Evolutionary conservation across 2,888 invertebrate species (phyloP).

Genomic region (Reticulitermes lucifugus): DNA sequence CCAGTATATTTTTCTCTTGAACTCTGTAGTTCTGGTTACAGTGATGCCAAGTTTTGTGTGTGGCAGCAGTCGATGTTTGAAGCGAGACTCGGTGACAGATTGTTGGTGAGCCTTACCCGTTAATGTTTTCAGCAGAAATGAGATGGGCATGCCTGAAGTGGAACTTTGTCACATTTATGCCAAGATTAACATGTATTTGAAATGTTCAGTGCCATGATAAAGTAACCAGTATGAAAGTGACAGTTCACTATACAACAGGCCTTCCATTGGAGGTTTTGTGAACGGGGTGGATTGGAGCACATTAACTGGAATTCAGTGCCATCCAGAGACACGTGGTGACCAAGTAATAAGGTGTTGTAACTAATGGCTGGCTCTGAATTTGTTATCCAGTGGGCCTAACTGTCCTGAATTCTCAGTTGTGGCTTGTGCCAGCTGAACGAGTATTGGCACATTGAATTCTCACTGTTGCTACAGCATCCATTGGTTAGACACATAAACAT

Average conservation of each 20-base stretch:
- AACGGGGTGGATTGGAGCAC: too few relatives aligned
- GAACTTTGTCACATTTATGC: background rate
- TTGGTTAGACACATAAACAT: background rate
- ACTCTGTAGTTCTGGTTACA: too few relatives aligned
- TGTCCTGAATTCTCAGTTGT: background rate
- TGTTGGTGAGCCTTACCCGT: background rate
- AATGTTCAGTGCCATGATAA: too few relatives aligned
- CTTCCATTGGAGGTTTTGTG: too few relatives aligned
- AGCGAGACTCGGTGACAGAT: background rate
- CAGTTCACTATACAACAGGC: background rate
- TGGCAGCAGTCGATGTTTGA: constrained; percentile 10
- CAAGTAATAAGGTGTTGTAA: too few relatives aligned
- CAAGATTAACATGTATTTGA: background rate
- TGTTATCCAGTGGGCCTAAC: background rate
- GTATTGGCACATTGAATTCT: background rate
- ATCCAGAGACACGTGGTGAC: too few relatives aligned
- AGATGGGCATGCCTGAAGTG: too few relatives aligned
- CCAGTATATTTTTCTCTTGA: too few relatives aligned
- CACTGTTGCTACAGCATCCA: background rate
- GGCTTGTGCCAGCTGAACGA: background rate
- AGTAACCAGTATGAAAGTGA: background rate
- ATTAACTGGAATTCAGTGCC: too few relatives aligned
- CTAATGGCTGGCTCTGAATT: background rate
- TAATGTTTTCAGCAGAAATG: background rate
- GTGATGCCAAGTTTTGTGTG: background rate